Evolutionary conservation across 2,113 vertebrate genomes (phyloP).

Genomic region (Petrocephalus microphthalmus): DNA sequence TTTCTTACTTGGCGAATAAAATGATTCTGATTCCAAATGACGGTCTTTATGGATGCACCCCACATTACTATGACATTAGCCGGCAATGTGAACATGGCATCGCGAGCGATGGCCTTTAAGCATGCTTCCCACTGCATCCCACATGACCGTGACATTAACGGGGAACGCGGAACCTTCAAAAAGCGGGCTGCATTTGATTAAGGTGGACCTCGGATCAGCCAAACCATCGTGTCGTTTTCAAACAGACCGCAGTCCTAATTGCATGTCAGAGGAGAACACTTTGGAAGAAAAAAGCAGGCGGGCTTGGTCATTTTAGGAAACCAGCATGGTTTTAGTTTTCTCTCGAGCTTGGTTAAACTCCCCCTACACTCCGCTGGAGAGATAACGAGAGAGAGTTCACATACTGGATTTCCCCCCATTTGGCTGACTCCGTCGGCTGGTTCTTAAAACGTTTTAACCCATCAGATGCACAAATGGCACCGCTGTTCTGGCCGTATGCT

Average conservation of each 20-base stretch:
- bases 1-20: neutral
- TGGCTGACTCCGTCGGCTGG: neutral
- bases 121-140: neutral
- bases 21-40: neutral
- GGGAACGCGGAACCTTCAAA: neutral
- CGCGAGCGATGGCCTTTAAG: neutral
- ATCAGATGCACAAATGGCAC: neutral
- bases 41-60: neutral
- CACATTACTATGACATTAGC: neutral
- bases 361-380: constrained; percentile 28
- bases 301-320: constrained; percentile 34
- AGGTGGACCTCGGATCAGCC: constrained; percentile 48
- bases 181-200: constrained; percentile 24
- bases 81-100: neutral
- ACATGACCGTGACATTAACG: neutral
- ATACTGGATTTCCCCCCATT: constrained; percentile 1
- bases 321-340: constrained; percentile 32
- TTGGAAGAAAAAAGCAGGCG: constrained; percentile 34
- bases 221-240: constrained; percentile 47
- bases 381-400: neutral
- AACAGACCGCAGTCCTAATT: constrained; percentile 47
- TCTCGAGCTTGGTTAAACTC: constrained; percentile 23
- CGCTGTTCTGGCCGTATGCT: too few relatives aligned
- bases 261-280: constrained; percentile 49
- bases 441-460: constrained; percentile 5